phyloP scores from a whole-genome alignment of 2,797 vertebrate species.

The Hoplostethus mediterraneus region DNA sequence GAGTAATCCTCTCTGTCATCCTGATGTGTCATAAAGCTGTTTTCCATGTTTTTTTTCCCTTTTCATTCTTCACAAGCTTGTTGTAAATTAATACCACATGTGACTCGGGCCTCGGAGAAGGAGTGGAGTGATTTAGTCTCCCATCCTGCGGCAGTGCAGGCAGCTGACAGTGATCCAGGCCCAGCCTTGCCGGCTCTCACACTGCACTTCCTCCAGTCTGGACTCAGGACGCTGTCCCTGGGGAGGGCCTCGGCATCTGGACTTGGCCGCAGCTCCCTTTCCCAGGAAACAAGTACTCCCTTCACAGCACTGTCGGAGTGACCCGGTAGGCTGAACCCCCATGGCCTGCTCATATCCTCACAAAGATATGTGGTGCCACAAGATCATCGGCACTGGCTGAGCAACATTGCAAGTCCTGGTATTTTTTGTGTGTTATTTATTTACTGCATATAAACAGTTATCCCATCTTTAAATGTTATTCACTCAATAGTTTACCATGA shows the following conservation, averaged over 20 bases:
- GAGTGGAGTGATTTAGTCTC: constrained; percentile 77
- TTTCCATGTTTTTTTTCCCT: constrained; percentile 73
- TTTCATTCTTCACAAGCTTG: constrained; percentile 79
- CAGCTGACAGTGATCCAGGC: constrained; percentile 82
- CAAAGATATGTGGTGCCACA: constrained; percentile 56
- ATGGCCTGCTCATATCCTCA: constrained; percentile 46
- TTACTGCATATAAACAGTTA: constrained; percentile 14
- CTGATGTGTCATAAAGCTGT: constrained; percentile 84
- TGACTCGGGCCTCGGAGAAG: constrained; percentile 73
- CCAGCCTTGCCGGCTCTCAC: constrained; percentile 81
- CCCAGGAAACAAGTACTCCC: constrained; percentile 92
- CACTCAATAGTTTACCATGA: neutral
- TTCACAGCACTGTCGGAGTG: constrained; percentile 82
- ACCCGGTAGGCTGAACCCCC: constrained; percentile 71
- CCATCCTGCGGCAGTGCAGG: constrained; percentile 74
- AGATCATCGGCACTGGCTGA: constrained; percentile 39
- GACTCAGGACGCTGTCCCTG: constrained; percentile 84
- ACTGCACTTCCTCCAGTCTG: constrained; percentile 86
- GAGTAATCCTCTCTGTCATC: constrained; percentile 81
- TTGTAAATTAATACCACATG: constrained; percentile 86
- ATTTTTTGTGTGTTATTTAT: neutral
- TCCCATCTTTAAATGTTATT: constrained; percentile 13
- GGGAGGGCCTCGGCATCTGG: constrained; percentile 89
- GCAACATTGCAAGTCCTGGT: neutral
- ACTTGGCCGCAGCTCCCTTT: constrained; percentile 92